These are phyloP conservation scores for Lutraria lutraria DNA, from an alignment of 2,888 invertebrate genomes.

Conservation along the genomic window DNA sequence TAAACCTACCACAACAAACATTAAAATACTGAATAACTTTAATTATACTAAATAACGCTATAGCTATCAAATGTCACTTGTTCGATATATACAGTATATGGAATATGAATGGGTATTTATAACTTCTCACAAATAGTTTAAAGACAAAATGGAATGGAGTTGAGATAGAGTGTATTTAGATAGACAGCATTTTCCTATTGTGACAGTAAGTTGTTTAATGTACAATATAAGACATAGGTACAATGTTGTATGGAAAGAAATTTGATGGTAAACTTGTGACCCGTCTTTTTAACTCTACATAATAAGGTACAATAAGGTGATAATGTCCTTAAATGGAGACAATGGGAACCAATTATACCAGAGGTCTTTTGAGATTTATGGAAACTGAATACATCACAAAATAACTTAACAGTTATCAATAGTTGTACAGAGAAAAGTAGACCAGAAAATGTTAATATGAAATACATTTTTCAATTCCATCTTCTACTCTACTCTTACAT, in stretches of 20 bases:
- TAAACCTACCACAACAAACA: neutral
- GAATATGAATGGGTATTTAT: neutral
- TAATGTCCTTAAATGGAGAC: neutral
- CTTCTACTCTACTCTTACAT: conserved; percentile 1
- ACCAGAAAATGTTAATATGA: neutral
- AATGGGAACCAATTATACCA: neutral
- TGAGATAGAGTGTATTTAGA: neutral
- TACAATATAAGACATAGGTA: neutral
- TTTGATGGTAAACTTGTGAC: neutral
- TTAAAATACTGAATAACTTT: neutral
- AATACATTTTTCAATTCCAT: neutral
- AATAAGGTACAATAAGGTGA: neutral
- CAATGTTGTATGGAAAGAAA: neutral
- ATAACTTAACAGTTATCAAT: neutral
- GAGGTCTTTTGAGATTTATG: neutral
- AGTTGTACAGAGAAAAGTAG: neutral
- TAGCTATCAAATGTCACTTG: neutral
- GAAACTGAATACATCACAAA: neutral
- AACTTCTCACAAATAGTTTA: neutral
- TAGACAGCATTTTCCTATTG: neutral
- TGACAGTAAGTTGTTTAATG: neutral
- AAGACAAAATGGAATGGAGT: neutral
- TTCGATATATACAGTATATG: neutral
- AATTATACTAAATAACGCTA: neutral
- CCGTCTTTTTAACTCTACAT: neutral